A percentile compares a stretch with the other conserved stretches of the same genome.
phyloP scores from a whole-genome alignment of 2,113 vertebrate genomes.

The Fregata magnificens region DNA sequence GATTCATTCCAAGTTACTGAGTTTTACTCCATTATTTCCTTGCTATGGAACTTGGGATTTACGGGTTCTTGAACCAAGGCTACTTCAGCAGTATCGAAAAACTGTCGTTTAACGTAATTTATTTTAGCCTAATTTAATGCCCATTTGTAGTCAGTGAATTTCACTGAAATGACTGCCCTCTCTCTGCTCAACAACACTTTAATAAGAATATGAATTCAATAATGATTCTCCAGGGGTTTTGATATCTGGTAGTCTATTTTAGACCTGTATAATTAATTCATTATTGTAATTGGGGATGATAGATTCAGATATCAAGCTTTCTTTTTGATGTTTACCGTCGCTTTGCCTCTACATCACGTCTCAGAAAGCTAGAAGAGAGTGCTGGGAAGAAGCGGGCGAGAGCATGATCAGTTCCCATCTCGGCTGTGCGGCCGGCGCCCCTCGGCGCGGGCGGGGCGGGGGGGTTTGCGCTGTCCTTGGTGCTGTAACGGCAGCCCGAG shows the following conservation, averaged over 20 bases:
- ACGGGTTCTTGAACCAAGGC: neutral
- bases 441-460: too few species aligned
- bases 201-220: neutral
- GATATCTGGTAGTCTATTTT: neutral
- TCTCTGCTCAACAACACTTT: neutral
- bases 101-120: neutral
- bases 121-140: neutral
- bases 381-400: accelerated
- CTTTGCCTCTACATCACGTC: neutral
- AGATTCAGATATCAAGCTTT: neutral
- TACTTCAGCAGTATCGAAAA: neutral
- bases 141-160: neutral
- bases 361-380: neutral
- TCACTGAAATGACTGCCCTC: neutral
- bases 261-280: neutral
- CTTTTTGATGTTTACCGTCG: neutral
- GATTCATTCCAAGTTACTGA: neutral
- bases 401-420: neutral
- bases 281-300: neutral
- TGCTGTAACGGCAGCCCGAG: neutral
- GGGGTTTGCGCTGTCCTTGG: neutral
- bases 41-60: neutral
- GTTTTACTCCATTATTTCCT: neutral
- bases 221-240: neutral
- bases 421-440: too few species aligned